Conservation (phyloP, 2,888 invertebrate species). For the Athalia circularis region DNA sequence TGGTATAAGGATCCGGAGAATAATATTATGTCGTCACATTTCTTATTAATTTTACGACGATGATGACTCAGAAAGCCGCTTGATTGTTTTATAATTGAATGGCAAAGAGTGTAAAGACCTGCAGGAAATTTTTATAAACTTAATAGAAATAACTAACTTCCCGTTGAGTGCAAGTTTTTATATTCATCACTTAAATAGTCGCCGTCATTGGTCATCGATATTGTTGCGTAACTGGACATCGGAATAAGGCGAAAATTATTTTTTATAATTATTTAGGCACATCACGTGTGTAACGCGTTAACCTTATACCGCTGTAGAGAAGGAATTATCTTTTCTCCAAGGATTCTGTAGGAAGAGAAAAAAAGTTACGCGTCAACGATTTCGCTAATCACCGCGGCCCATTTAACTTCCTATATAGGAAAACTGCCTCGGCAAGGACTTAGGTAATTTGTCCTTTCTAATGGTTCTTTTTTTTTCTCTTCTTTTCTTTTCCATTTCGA, state of each 20-base stretch:
- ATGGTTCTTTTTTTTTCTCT: too few relatives aligned
- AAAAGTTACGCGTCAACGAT: constrained; percentile 27
- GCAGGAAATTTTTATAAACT: not conserved
- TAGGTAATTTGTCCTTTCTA: not conserved
- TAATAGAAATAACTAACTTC: constrained; percentile 7
- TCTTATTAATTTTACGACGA: constrained; percentile 13
- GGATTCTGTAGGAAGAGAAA: constrained; percentile 1
- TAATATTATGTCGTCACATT: constrained; percentile 15
- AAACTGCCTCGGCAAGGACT: not conserved
- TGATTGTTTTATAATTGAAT: constrained; percentile 40
- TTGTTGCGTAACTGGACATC: not conserved
- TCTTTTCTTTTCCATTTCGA: constrained; percentile 19
- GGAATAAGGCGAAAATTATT: too few relatives aligned
- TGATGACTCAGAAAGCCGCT: constrained; percentile 14
- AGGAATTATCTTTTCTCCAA: not conserved
- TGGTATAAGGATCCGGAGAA: not conserved
- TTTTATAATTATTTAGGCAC: too few relatives aligned
- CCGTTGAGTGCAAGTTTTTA: not conserved
- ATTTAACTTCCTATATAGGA: constrained; percentile 32
- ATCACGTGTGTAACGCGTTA: too few relatives aligned
- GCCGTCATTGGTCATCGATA: too few relatives aligned
- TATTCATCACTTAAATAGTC: too few relatives aligned
- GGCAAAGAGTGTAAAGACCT: constrained; percentile 8
- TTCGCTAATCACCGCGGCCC: constrained; percentile 38
- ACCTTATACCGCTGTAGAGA: too few relatives aligned